A percentile compares a stretch with the other conserved stretches of the same genome.
phyloP scores from a whole-genome alignment of 2,888 invertebrate genomes.

The Lottia scabra region DNA sequence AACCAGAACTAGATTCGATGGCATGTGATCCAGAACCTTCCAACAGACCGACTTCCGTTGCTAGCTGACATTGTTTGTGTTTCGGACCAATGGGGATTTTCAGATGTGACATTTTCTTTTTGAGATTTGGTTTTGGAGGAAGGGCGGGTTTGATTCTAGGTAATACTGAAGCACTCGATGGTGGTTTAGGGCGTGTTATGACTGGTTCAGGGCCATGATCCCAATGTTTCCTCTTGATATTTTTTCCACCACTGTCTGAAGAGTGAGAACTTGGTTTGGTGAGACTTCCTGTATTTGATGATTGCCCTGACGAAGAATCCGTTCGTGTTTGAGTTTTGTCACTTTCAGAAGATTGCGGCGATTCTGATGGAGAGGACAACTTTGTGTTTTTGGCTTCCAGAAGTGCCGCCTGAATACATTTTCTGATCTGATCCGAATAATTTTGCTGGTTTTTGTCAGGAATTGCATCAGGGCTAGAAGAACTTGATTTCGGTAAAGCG shows the following conservation, averaged over 20 bases:
- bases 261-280: not conserved
- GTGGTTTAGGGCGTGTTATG: not conserved
- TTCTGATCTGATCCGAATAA: not conserved
- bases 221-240: not conserved
- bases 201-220: not conserved
- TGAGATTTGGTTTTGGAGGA: constrained; percentile 52
- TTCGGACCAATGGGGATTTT: constrained; percentile 30
- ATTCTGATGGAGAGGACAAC: constrained; percentile 24
- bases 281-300: constrained; percentile 10
- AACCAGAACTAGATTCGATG: constrained; percentile 58
- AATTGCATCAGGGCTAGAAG: constrained; percentile 16
- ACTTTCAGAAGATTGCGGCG: constrained; percentile 32
- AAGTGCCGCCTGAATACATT: not conserved
- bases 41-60: constrained; percentile 10
- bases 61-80: constrained; percentile 36
- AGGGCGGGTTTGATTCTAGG: constrained; percentile 36
- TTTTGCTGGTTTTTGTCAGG: not conserved
- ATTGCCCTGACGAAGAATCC: constrained; percentile 15
- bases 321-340: constrained; percentile 16
- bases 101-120: constrained; percentile 35
- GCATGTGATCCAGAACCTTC: constrained; percentile 33
- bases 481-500: constrained; percentile 8
- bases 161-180: not conserved
- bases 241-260: not conserved
- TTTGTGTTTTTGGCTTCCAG: constrained; percentile 4